phyloP scores from a whole-genome alignment of 2,113 vertebrate genomes.

The Penelope pileata region DNA sequence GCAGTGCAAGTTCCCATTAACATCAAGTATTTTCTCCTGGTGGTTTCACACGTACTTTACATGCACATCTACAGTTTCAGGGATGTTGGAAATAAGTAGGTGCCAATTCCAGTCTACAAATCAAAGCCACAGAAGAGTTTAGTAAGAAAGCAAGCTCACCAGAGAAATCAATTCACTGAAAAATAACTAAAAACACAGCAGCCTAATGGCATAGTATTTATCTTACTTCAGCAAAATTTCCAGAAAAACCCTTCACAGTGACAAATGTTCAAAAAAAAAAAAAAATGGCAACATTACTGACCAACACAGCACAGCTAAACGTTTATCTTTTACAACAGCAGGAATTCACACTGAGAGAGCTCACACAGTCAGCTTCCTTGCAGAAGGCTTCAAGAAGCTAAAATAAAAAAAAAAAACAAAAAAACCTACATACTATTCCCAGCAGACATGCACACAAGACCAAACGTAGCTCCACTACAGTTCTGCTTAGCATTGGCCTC shows the following conservation, averaged over 20 bases:
- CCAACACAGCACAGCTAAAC: neutral
- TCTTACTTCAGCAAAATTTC: neutral
- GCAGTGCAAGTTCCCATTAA: neutral
- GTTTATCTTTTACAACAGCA: neutral
- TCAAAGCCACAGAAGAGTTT: neutral
- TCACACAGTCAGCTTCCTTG: accelerated
- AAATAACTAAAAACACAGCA: neutral
- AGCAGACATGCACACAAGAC: accelerated
- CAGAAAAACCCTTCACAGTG: neutral
- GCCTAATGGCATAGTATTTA: neutral
- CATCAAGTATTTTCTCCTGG: neutral
- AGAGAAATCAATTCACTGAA: neutral
- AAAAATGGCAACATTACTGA: neutral
- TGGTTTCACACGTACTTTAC: neutral
- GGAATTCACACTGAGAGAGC: neutral
- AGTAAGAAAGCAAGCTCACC: neutral
- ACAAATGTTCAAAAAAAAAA: neutral
- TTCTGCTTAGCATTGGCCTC: neutral
- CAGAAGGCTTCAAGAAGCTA: neutral
- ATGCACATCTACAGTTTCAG: neutral
- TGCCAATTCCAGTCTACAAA: neutral
- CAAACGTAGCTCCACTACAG: neutral
- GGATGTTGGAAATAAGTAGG: neutral
- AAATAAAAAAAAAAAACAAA: neutral
- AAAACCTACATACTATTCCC: neutral